Conservation (phyloP, 2,888 invertebrate genomes). For the Euproctis similis region DNA sequence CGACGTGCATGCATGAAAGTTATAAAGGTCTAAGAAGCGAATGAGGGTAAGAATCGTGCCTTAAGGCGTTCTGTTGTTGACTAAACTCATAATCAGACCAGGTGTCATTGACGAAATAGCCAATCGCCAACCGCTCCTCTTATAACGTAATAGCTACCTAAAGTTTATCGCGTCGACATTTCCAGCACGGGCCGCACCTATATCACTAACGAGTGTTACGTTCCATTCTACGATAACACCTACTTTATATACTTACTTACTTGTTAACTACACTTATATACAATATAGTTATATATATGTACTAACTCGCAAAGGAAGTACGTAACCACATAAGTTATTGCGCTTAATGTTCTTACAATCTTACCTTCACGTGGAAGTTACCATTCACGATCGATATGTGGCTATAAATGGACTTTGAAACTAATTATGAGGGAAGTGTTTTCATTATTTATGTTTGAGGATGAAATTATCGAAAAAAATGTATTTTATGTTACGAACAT, state of each 20-base stretch:
- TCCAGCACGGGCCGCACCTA: constrained; percentile 47
- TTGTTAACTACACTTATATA: constrained; percentile 30
- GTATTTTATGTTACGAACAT: no score
- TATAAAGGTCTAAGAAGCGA: no score
- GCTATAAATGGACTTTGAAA: background rate
- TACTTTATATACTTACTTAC: constrained; percentile 31
- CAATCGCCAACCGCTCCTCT: constrained; percentile 1
- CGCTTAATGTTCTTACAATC: constrained; percentile 10
- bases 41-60: no score
- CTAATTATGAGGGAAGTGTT: no score
- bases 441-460: no score
- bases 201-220: constrained; percentile 53
- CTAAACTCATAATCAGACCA: no score
- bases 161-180: constrained; percentile 31
- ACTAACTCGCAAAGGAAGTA: no score
- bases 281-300: no score
- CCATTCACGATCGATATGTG: background rate
- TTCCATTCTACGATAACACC: constrained; percentile 31
- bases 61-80: no score
- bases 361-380: background rate
- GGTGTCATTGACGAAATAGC: no score
- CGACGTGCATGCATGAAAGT: no score
- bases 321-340: constrained; percentile 18
- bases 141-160: background rate
- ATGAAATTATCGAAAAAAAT: no score